phyloP scores from a whole-genome alignment of 2,113 vertebrate species.

The Psittacus erithacus region DNA sequence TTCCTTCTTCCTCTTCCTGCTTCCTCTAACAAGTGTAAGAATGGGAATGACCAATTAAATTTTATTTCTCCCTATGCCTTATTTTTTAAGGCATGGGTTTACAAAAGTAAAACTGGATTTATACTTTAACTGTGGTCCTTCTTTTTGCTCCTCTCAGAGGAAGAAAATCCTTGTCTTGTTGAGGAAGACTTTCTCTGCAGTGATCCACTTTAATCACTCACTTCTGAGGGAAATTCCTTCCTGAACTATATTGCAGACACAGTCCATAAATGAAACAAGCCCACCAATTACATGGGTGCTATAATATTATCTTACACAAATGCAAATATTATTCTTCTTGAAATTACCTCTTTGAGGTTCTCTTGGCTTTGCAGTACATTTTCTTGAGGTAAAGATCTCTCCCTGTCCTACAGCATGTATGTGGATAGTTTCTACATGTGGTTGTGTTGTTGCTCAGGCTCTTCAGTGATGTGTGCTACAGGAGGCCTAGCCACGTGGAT shows the following conservation, averaged over 20 bases:
- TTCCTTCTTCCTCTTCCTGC: background rate
- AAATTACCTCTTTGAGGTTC: background rate
- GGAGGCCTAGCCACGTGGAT: background rate
- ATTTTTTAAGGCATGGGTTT: background rate
- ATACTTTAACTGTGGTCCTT: background rate
- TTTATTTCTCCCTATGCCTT: background rate
- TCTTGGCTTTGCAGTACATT: background rate
- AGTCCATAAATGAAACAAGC: background rate
- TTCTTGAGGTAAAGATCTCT: background rate
- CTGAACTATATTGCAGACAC: background rate
- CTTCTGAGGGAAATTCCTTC: background rate
- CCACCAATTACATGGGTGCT: background rate
- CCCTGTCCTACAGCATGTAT: background rate
- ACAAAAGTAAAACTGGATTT: background rate
- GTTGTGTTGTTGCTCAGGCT: background rate
- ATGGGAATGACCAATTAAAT: background rate
- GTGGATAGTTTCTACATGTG: background rate
- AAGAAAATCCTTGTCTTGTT: background rate
- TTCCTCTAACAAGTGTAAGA: background rate
- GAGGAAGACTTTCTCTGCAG: background rate
- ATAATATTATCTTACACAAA: background rate
- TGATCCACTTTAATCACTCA: background rate
- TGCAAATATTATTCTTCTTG: background rate
- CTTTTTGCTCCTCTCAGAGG: background rate
- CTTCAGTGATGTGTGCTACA: background rate